These are phyloP conservation scores for Sigmodon hispidus DNA, from an alignment of 2,113 vertebrate species.

Conservation along the genomic window DNA sequence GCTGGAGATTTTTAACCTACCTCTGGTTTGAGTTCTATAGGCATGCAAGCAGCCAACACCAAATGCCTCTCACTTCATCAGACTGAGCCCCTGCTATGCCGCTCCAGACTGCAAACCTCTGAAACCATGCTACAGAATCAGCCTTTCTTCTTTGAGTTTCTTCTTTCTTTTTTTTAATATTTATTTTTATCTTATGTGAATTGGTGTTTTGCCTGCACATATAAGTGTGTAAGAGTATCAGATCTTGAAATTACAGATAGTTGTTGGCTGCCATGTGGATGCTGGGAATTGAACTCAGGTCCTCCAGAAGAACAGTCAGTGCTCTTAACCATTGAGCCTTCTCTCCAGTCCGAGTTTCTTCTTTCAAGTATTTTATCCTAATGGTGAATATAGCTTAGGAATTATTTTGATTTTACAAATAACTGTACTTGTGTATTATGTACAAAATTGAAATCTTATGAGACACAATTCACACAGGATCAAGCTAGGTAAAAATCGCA, in stretches of 20 bases:
- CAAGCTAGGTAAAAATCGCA: neutral
- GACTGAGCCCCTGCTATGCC: neutral
- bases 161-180: no score
- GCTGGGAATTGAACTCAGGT: no score
- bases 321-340: no score
- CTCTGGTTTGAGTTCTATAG: no score
- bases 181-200: no score
- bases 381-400: neutral
- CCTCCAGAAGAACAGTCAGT: no score
- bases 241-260: no score
- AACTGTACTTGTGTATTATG: neutral
- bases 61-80: rapidly evolving
- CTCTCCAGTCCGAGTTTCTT: no score
- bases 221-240: no score
- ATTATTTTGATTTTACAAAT: neutral
- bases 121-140: neutral
- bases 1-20: neutral
- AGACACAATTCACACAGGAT: neutral
- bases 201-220: no score
- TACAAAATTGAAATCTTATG: slow-evolving; percentile 23
- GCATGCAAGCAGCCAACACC: neutral
- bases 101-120: neutral
- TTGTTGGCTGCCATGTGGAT: no score
- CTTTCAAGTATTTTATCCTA: neutral
- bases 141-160: neutral